Conservation (phyloP, 2,113 vertebrate species). For the Elephas maximus region DNA sequence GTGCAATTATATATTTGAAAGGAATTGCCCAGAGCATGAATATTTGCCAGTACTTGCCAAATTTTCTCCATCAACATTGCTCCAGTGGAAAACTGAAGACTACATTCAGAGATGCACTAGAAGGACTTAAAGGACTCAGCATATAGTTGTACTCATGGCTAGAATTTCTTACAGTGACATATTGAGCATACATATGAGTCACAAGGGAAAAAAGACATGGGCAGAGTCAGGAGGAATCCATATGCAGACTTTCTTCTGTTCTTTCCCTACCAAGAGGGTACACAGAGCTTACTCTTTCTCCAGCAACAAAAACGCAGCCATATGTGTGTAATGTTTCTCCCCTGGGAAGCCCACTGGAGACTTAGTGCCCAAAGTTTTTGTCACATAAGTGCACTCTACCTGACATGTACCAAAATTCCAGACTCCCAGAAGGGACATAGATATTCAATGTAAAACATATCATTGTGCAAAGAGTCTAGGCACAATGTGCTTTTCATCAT, state of each 20-base stretch:
- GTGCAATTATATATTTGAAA: background rate
- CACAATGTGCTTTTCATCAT: background rate
- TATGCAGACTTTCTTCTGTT: rapidly evolving
- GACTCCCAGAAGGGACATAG: background rate
- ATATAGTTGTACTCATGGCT: rapidly evolving
- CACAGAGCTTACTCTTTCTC: too few species aligned
- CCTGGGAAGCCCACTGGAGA: background rate
- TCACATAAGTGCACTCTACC: background rate
- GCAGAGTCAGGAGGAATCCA: too few species aligned
- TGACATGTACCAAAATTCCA: background rate
- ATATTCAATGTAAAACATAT: background rate
- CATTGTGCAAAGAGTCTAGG: background rate
- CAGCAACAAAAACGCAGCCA: background rate
- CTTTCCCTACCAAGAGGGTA: background rate
- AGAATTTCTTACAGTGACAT: background rate
- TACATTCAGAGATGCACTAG: background rate
- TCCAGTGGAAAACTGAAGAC: background rate
- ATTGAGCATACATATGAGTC: background rate
- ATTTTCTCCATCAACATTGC: background rate
- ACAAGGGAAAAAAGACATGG: background rate
- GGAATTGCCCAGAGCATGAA: background rate
- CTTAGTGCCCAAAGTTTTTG: background rate
- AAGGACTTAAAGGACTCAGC: background rate
- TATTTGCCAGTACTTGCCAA: background rate
- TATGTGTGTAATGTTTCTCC: background rate